Evolutionary conservation across 2,113 vertebrate species (phyloP).

Genomic region (Macrotus californicus): DNA sequence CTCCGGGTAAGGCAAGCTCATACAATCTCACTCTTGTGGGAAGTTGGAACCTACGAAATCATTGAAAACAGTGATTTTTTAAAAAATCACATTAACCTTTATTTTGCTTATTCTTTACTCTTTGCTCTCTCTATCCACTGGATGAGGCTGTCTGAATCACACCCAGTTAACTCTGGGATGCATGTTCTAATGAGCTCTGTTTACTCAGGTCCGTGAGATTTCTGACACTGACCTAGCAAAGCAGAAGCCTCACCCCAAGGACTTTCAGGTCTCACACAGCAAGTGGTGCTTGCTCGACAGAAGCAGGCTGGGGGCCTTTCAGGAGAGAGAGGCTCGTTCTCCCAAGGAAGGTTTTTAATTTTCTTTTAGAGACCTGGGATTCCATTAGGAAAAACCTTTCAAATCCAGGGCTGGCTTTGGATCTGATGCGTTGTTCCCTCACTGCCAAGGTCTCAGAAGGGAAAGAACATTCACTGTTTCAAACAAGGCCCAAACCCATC

Average conservation of each 20-base stretch:
- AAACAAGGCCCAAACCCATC: background rate
- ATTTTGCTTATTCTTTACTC: background rate
- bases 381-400: background rate
- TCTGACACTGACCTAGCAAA: background rate
- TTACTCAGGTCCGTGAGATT: background rate
- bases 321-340: background rate
- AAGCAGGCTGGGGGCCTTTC: background rate
- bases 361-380: background rate
- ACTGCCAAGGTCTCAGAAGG: background rate
- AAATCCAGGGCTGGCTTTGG: background rate
- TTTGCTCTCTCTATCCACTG: background rate
- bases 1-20: background rate
- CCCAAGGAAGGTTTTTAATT: background rate
- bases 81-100: background rate
- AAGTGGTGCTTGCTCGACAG: too few relatives aligned
- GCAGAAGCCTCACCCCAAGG: background rate
- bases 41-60: conserved; percentile 24
- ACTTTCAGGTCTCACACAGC: background rate
- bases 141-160: background rate
- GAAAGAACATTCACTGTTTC: background rate
- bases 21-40: background rate
- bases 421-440: background rate
- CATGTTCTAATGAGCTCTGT: background rate
- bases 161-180: background rate
- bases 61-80: background rate